These are phyloP conservation scores for Ceratosolen solmsi DNA, from an alignment of 1,140 invertebrate species.

Conservation along the genomic window DNA sequence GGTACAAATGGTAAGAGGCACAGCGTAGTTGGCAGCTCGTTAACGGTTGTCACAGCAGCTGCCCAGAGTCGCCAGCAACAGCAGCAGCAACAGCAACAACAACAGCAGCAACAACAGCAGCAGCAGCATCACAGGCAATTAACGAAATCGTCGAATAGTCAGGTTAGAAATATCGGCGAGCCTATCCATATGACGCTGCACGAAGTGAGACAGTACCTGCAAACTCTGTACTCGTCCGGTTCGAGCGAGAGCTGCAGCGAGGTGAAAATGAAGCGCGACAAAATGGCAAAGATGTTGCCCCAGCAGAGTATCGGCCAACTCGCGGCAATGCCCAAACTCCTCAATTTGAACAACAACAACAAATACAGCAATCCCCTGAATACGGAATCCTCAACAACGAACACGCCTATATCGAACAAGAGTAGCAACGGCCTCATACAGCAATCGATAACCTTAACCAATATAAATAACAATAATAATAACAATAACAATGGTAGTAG, in stretches of 20 bases:
- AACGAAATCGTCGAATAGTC: constrained; percentile 33
- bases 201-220: constrained; percentile 87
- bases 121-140: constrained; percentile 9
- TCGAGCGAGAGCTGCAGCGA: constrained; percentile 70
- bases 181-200: constrained; percentile 90
- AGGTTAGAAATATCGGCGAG: constrained; percentile 73
- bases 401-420: constrained; percentile 70
- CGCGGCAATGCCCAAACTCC: constrained; percentile 64
- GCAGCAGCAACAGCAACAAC: constrained; percentile 48
- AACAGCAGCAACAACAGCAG: constrained; percentile 42
- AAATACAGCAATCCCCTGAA: constrained; percentile 71
- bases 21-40: constrained; percentile 75
- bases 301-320: constrained; percentile 60
- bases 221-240: constrained; percentile 83
- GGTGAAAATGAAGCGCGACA: constrained; percentile 70
- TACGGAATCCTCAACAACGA: constrained; percentile 69
- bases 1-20: constrained; percentile 73
- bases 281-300: constrained; percentile 54
- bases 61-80: constrained; percentile 46
- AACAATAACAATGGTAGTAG: constrained; percentile 70
- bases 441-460: constrained; percentile 70
- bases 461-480: constrained; percentile 71
- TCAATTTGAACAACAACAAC: constrained; percentile 72
- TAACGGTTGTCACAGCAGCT: constrained; percentile 53
- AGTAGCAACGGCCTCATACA: constrained; percentile 69